Conservation (phyloP, 2,888 invertebrate species). For the Pharmacophagus antenor region DNA sequence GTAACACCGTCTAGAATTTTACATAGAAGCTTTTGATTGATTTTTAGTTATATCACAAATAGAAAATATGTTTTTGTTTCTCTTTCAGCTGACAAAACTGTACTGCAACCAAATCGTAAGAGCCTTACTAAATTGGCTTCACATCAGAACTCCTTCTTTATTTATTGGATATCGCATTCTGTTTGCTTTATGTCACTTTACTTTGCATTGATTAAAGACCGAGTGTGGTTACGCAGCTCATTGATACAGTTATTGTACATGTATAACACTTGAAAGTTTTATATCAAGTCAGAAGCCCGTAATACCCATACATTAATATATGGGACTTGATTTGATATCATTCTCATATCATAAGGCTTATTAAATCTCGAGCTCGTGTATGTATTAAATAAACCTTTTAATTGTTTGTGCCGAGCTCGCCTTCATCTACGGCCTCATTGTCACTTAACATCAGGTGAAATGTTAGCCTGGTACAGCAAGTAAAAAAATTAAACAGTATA, state of each 20-base stretch:
- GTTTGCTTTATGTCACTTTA: conserved; percentile 12
- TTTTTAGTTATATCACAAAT: conserved; percentile 35
- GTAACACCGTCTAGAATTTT: not conserved
- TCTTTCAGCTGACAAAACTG: conserved; percentile 78
- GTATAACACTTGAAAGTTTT: no score
- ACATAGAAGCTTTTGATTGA: conserved; percentile 16
- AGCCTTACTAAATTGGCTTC: conserved; percentile 38
- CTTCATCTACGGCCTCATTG: no score
- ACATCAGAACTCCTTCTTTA: conserved; percentile 17
- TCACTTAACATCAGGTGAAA: no score
- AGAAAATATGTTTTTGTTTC: conserved; percentile 50
- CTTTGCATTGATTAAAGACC: conserved; percentile 8
- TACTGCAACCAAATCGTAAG: conserved; percentile 78
- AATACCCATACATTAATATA: no score
- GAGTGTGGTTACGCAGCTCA: conserved; percentile 13
- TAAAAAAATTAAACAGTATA: no score
- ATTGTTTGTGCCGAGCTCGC: no score
- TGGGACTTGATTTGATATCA: no score
- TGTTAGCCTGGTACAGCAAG: no score
- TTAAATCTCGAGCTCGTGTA: no score
- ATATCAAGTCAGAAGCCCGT: no score
- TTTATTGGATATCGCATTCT: conserved; percentile 5
- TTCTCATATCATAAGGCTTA: no score
- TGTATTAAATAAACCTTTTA: no score
- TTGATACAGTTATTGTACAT: conserved; percentile 1